Conservation (phyloP, 2,113 vertebrate genomes). For the Leuciscus idus region DNA sequence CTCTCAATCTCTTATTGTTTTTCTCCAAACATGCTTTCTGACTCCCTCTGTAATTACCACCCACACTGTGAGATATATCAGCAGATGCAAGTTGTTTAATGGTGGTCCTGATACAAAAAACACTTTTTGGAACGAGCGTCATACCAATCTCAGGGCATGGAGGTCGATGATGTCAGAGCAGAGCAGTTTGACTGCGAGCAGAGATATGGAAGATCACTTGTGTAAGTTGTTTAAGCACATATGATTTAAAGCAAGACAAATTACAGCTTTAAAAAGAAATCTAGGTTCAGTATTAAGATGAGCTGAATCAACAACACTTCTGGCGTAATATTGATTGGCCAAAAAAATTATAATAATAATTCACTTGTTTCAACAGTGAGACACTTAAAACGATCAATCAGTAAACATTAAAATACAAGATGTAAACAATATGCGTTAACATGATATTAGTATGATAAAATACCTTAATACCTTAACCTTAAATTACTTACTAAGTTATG, state of each 20-base stretch:
- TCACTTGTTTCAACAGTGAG: not conserved
- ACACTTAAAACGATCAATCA: not conserved
- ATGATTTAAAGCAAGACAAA: not conserved
- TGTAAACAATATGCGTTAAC: not conserved
- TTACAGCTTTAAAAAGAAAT: not conserved
- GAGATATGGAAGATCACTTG: not conserved
- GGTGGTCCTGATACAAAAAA: not conserved
- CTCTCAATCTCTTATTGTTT: slow-evolving; percentile 17
- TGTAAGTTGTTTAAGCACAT: not conserved
- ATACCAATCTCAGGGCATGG: not conserved
- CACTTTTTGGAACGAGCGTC: not conserved
- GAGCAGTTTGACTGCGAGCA: not conserved
- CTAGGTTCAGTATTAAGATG: not conserved
- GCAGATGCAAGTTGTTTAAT: not conserved
- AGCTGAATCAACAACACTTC: not conserved
- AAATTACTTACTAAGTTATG: not conserved
- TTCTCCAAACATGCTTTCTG: slow-evolving; percentile 32
- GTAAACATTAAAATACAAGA: not conserved
- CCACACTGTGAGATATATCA: slow-evolving; percentile 12
- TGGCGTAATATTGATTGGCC: not conserved
- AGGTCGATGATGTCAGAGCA: not conserved
- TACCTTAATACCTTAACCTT: too few species aligned
- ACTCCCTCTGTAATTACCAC: slow-evolving; percentile 34
- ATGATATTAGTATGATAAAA: not conserved
- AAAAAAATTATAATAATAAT: not conserved